Conservation (phyloP, 92 coral and sea anemone species). For the Micromussa lordhowensis region DNA sequence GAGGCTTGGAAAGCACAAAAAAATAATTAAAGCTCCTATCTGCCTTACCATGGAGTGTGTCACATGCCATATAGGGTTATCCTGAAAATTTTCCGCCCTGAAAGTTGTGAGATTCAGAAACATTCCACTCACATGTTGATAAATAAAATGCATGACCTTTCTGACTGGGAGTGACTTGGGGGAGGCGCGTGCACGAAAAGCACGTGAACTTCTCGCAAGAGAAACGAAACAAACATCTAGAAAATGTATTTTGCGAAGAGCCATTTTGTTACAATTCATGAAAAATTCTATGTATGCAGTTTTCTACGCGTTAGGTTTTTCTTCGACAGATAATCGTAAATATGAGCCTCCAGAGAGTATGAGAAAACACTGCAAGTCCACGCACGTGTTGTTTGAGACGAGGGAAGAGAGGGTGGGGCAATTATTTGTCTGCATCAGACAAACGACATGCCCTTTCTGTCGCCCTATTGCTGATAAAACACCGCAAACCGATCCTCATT, state of each 20-base stretch:
- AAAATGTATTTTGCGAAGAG: neutral
- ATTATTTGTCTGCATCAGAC: no score
- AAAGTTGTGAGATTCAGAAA: constrained; percentile 6
- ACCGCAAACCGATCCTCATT: no score
- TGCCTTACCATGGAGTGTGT: neutral
- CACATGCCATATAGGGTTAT: constrained; percentile 13
- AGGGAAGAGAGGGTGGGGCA: no score
- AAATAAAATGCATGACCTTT: constrained; percentile 13
- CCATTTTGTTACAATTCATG: neutral
- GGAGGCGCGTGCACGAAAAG: neutral
- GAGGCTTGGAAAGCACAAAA: neutral
- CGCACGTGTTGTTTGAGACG: no score
- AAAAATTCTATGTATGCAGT: neutral
- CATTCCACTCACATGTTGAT: constrained; percentile 13
- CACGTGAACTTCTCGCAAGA: neutral
- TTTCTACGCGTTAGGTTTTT: neutral
- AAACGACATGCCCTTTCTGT: no score
- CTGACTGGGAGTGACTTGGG: neutral
- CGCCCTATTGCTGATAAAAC: no score
- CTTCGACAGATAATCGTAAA: no score
- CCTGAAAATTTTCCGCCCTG: neutral
- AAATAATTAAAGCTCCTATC: neutral
- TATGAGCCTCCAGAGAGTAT: no score
- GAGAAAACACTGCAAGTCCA: no score
- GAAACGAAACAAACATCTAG: neutral